phyloP scores from a whole-genome alignment of 2,797 vertebrate genomes.

The Sparidentex hasta region DNA sequence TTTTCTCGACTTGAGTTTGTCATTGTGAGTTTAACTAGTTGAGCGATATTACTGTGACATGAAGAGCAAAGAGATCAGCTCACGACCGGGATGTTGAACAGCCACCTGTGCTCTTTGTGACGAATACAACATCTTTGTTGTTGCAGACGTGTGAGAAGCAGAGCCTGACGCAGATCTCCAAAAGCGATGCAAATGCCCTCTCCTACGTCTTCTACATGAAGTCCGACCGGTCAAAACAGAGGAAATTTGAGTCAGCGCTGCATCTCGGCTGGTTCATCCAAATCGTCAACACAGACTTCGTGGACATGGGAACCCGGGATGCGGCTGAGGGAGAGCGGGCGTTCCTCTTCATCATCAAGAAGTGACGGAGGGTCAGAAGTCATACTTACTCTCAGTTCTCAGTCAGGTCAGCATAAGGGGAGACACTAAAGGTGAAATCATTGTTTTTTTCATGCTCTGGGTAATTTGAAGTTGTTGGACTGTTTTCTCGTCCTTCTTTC shows the following conservation, averaged over 20 bases:
- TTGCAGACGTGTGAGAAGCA: constrained; percentile 72
- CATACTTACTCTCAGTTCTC: constrained; percentile 12
- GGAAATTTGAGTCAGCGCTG: constrained; percentile 82
- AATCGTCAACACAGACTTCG: constrained; percentile 25
- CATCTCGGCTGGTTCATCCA: constrained; percentile 83
- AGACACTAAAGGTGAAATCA: too few relatives aligned
- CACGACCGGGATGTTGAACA: background rate
- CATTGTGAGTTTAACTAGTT: background rate
- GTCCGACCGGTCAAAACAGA: background rate
- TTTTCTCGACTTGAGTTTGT: background rate
- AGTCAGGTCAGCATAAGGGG: background rate
- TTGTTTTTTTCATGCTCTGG: too few relatives aligned
- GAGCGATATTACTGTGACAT: background rate
- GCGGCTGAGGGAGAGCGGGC: background rate
- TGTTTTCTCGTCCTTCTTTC: too few relatives aligned
- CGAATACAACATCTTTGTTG: background rate
- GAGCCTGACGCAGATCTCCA: constrained; percentile 74
- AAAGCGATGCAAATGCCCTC: constrained; percentile 60
- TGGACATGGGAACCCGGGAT: constrained; percentile 12
- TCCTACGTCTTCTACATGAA: constrained; percentile 87
- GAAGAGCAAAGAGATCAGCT: background rate
- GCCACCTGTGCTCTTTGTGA: background rate
- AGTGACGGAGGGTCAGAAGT: constrained; percentile 19
- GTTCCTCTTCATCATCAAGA: constrained; percentile 72
- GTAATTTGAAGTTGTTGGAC: too few relatives aligned